Conservation (phyloP, 2,797 vertebrate species). For the Amazonetta brasiliensis region DNA sequence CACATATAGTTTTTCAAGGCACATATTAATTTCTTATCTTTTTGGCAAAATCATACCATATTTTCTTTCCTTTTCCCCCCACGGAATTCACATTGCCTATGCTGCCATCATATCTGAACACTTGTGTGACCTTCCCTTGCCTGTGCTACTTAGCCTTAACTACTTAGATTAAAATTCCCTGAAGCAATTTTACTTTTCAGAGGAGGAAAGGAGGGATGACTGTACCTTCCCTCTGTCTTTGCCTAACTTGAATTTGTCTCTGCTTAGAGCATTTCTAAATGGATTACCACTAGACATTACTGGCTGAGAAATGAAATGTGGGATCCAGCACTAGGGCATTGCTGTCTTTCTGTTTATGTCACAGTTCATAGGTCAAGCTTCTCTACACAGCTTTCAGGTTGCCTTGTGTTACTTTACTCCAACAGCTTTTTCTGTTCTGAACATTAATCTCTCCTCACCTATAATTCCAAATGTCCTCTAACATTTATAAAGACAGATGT, state of each 20-base stretch:
- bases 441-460: neutral
- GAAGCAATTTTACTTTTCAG: neutral
- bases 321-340: neutral
- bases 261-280: neutral
- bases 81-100: neutral
- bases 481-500: constrained; percentile 10
- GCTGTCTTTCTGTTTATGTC: neutral
- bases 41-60: neutral
- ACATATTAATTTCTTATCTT: neutral
- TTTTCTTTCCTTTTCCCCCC: neutral
- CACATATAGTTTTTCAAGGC: neutral
- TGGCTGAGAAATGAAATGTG: neutral
- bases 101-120: neutral
- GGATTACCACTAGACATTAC: neutral
- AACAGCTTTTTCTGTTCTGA: neutral
- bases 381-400: neutral
- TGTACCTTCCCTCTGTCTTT: neutral
- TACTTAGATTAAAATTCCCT: neutral
- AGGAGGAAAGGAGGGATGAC: neutral
- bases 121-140: neutral
- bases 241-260: neutral
- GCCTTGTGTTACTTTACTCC: neutral
- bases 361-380: neutral
- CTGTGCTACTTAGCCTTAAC: neutral
- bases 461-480: constrained; percentile 24